phyloP scores from a whole-genome alignment of 2,797 vertebrate genomes.

The Buceros bicornis region DNA sequence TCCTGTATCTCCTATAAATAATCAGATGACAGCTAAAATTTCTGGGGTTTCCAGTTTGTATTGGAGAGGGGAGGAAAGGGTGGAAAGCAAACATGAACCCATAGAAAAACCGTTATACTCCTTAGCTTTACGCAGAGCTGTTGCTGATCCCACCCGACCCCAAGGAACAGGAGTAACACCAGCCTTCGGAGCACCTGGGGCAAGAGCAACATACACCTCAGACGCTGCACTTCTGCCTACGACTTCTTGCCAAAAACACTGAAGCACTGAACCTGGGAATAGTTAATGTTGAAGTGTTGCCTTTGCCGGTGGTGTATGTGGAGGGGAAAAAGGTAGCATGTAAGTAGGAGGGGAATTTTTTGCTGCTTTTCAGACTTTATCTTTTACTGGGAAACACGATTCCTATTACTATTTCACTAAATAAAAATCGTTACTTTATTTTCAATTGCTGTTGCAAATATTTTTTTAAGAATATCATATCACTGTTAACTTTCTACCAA shows the following conservation, averaged over 20 bases:
- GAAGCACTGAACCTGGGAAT: background rate
- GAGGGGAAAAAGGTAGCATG: background rate
- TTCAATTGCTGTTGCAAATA: slow-evolving; percentile 55
- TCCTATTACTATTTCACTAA: slow-evolving; percentile 53
- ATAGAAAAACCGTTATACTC: background rate
- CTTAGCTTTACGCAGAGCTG: background rate
- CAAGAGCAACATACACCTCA: background rate
- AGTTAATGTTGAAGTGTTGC: background rate
- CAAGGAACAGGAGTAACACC: background rate
- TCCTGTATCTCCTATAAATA: background rate
- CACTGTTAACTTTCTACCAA: slow-evolving; percentile 74
- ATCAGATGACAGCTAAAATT: background rate
- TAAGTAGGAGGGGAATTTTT: background rate
- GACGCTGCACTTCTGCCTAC: background rate
- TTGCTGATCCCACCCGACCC: background rate
- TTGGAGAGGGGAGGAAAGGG: background rate
- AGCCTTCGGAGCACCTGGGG: background rate
- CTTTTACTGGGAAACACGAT: slow-evolving; percentile 36
- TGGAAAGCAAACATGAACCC: background rate
- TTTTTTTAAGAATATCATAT: slow-evolving; percentile 61
- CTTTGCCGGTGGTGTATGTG: background rate
- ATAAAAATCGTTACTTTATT: slow-evolving; percentile 54
- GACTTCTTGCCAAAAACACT: slow-evolving; percentile 36
- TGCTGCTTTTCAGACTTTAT: slow-evolving; percentile 60
- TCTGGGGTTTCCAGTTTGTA: slow-evolving; percentile 12